phyloP scores from a whole-genome alignment of 2,113 vertebrate species.

The Seriola rivoliana region DNA sequence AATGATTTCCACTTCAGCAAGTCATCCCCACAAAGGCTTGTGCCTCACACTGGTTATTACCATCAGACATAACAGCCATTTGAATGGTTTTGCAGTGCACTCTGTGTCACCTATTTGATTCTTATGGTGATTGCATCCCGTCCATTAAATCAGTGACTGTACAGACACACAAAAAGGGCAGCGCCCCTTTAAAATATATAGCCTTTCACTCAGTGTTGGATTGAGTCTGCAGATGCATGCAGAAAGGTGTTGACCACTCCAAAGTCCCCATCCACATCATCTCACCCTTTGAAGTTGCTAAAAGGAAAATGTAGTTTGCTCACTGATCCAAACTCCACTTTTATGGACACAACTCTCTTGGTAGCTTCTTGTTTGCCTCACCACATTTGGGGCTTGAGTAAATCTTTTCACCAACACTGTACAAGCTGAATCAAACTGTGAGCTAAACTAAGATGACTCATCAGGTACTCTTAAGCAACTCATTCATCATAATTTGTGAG shows the following conservation, averaged over 20 bases:
- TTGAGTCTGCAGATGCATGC: slow-evolving; percentile 9
- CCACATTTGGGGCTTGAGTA: background rate
- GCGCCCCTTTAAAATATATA: slow-evolving; percentile 12
- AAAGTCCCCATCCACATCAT: slow-evolving; percentile 20
- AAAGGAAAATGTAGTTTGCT: slow-evolving; percentile 71
- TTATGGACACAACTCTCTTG: slow-evolving; percentile 10
- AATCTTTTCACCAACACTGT: slow-evolving; percentile 20
- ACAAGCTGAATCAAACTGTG: slow-evolving; percentile 19
- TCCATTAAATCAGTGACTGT: slow-evolving; percentile 19
- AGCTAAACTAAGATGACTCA: slow-evolving; percentile 64
- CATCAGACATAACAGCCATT: slow-evolving; percentile 1
- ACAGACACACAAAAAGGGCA: background rate
- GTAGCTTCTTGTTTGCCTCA: slow-evolving; percentile 21
- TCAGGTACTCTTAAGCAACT: slow-evolving; percentile 50
- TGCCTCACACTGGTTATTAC: slow-evolving; percentile 4
- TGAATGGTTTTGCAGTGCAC: slow-evolving; percentile 4
- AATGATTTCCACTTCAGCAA: slow-evolving; percentile 18
- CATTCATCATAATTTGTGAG: slow-evolving; percentile 59
- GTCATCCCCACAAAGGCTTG: background rate
- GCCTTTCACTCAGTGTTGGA: background rate
- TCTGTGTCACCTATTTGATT: slow-evolving; percentile 22
- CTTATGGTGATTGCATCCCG: slow-evolving; percentile 22
- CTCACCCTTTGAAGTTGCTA: slow-evolving; percentile 49
- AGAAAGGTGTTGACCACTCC: slow-evolving; percentile 29
- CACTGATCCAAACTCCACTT: slow-evolving; percentile 49